phyloP scores from a whole-genome alignment of 2,113 vertebrate species.

The Coregonus clupeaformis region DNA sequence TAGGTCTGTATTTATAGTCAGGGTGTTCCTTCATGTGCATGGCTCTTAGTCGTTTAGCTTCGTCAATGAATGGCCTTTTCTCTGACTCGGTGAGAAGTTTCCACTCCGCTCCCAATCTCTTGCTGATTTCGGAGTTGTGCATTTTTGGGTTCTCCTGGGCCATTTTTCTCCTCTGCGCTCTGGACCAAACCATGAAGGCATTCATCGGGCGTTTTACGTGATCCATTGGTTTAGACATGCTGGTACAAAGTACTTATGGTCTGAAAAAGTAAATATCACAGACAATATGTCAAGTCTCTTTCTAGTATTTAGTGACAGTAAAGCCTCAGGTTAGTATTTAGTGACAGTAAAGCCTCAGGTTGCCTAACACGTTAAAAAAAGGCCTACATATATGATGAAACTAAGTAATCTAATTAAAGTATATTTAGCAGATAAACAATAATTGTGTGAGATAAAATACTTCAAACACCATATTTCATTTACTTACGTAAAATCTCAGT shows the following conservation, averaged over 20 bases:
- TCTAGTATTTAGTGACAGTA: neutral
- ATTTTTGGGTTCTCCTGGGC: conserved; percentile 95
- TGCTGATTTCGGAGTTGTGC: conserved; percentile 96
- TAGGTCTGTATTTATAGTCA: conserved; percentile 96
- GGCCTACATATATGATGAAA: neutral
- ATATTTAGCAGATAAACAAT: neutral
- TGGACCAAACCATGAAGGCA: conserved; percentile 97
- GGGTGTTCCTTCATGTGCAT: conserved; percentile 99
- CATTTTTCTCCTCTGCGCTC: conserved; percentile 92
- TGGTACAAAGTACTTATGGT: conserved; percentile 52
- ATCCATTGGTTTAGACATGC: conserved; percentile 95
- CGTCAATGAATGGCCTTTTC: conserved; percentile 96
- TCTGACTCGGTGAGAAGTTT: conserved; percentile 93
- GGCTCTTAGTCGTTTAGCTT: conserved; percentile 92
- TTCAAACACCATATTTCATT: conserved; percentile 23
- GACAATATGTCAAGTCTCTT: neutral
- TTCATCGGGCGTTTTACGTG: conserved; percentile 98
- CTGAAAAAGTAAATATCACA: conserved; percentile 18
- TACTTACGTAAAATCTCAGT: conserved; percentile 58
- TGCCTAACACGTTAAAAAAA: neutral
- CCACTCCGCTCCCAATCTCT: conserved; percentile 90
- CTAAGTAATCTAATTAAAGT: neutral
- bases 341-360: neutral
- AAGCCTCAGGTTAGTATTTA: neutral
- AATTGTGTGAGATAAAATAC: conserved; percentile 12